A percentile compares a stretch with the other conserved stretches of the same genome.
Evolutionary conservation across 2,113 vertebrate species (phyloP).

Genomic region (Noturus placidus): DNA sequence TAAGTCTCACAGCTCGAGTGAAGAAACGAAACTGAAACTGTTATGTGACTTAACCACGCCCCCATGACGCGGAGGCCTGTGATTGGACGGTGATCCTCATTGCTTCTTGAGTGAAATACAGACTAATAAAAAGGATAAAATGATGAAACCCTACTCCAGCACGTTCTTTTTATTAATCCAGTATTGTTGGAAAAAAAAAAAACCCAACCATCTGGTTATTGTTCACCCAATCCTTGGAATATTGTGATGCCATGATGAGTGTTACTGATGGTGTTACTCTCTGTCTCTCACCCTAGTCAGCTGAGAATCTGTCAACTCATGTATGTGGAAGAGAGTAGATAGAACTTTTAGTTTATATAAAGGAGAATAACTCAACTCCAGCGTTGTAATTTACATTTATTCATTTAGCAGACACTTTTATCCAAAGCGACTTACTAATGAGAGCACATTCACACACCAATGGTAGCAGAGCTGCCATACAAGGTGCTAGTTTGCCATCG

Average conservation of each 20-base stretch:
- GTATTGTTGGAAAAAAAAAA: background rate
- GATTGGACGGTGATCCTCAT: background rate
- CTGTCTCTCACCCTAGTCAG: background rate
- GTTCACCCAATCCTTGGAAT: background rate
- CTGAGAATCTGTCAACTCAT: too few relatives aligned
- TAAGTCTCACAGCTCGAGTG: background rate
- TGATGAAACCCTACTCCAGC: background rate
- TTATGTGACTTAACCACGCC: background rate
- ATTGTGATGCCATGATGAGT: background rate
- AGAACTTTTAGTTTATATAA: background rate
- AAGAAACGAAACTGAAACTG: slow-evolving; percentile 10
- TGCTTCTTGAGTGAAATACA: background rate
- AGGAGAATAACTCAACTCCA: background rate
- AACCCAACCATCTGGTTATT: background rate
- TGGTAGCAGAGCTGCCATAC: too few relatives aligned
- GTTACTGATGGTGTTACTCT: background rate
- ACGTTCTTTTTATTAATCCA: background rate
- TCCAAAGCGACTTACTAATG: too few relatives aligned
- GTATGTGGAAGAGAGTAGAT: background rate
- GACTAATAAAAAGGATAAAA: background rate
- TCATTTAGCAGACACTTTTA: too few relatives aligned
- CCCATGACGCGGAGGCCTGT: background rate
- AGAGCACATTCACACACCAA: too few relatives aligned
- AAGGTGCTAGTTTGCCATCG: too few relatives aligned
- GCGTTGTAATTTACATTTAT: background rate